Conservation (phyloP, 2,113 vertebrate species). For the Hyaena hyaena region DNA sequence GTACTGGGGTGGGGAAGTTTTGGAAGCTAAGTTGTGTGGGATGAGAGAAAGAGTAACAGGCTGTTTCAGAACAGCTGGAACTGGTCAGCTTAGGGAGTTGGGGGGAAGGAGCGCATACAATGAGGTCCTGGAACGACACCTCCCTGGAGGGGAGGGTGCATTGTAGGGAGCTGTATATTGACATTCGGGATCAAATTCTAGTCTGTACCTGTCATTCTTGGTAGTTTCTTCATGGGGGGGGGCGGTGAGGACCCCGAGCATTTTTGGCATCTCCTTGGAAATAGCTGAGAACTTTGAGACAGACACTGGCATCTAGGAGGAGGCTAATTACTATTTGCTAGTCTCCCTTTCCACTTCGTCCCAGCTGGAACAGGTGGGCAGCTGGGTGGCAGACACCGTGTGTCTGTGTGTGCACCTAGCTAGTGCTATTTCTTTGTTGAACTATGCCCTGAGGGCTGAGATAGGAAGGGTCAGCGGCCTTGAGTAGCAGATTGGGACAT, state of each 20-base stretch:
- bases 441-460: constrained; percentile 51
- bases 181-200: constrained; percentile 48
- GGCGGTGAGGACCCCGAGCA: not conserved
- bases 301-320: constrained; percentile 57
- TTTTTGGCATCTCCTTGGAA: constrained; percentile 21
- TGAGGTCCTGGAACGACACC: not conserved
- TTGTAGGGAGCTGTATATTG: not conserved
- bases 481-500: constrained; percentile 19
- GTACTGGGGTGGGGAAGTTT: not conserved
- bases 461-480: constrained; percentile 3
- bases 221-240: not conserved
- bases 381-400: not conserved
- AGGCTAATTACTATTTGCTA: constrained; percentile 71
- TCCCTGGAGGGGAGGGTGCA: not conserved
- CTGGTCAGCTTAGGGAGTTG: not conserved
- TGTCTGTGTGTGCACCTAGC: constrained; percentile 46
- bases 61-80: not conserved
- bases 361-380: constrained; percentile 9
- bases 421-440: constrained; percentile 46
- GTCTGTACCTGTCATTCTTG: not conserved
- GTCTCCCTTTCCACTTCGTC: not conserved
- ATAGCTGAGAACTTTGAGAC: constrained; percentile 45
- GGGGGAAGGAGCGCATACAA: not conserved
- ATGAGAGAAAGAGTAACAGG: constrained; percentile 27
- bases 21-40: not conserved